These are phyloP conservation scores for Drosophila hydei DNA, from an alignment of 1,140 invertebrate genomes.

Conservation along the genomic window DNA sequence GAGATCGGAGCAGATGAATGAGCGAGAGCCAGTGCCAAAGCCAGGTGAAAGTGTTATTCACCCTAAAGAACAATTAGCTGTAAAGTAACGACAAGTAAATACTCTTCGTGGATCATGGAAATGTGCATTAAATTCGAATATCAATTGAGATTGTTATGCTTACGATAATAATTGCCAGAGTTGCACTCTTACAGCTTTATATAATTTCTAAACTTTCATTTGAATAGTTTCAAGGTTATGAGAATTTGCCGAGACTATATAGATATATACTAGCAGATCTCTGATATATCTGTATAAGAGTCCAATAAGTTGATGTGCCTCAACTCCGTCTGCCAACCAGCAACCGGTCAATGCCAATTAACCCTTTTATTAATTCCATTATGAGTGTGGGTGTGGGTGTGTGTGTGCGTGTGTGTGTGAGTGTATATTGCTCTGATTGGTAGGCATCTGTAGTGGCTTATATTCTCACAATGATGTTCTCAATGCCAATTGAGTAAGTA, in stretches of 20 bases:
- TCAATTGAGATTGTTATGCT: too few species aligned
- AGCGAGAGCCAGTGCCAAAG: not conserved
- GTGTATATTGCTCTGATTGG: not conserved
- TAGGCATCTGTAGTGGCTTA: not conserved
- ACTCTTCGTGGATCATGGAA: too few species aligned
- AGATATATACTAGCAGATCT: too few species aligned
- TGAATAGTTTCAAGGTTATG: too few species aligned
- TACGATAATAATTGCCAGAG: too few species aligned
- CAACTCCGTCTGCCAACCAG: too few species aligned
- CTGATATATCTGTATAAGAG: too few species aligned
- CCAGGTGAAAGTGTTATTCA: not conserved
- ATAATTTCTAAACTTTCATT: too few species aligned
- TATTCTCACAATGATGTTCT: conserved; percentile 10
- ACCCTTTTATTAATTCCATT: conserved; percentile 8
- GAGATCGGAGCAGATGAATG: not conserved
- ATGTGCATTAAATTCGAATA: not conserved
- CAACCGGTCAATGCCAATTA: conserved; percentile 9
- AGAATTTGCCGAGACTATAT: too few species aligned
- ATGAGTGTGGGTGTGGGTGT: not conserved
- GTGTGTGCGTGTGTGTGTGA: not conserved
- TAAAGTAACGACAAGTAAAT: not conserved
- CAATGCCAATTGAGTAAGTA: conserved; percentile 16
- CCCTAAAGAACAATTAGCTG: not conserved
- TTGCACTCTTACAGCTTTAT: too few species aligned
- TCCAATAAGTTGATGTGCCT: too few species aligned